phyloP scores from a whole-genome alignment of 2,113 vertebrate species.

The Hassar affinis region DNA sequence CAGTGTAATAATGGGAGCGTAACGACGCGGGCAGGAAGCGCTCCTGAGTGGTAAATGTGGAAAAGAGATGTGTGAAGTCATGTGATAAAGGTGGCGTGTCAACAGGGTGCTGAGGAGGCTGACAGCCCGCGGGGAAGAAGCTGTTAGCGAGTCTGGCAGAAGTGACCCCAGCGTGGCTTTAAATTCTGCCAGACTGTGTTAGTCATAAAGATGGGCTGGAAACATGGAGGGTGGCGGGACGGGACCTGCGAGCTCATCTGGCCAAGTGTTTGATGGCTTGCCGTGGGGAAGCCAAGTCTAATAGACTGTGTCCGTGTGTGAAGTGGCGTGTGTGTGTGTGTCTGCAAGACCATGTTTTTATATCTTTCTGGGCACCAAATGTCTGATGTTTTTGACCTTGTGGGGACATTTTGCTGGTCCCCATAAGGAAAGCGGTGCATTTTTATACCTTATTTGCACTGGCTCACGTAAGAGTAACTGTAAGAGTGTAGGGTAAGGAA shows the following conservation, averaged over 20 bases:
- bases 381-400: no score
- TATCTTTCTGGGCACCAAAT: no score
- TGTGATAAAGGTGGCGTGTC: background rate
- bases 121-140: background rate
- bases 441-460: no score
- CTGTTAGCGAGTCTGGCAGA: background rate
- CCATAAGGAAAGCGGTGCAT: no score
- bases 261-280: constrained; percentile 29
- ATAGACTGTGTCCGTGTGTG: constrained; percentile 14
- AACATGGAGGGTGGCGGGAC: constrained; percentile 8
- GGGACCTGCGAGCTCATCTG: constrained; percentile 5
- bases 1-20: background rate
- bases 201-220: constrained; percentile 12
- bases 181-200: background rate
- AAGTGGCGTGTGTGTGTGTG: background rate
- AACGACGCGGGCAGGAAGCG: background rate
- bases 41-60: background rate
- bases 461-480: no score
- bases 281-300: constrained; percentile 13
- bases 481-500: no score
- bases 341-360: background rate
- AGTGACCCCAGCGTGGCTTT: constrained; percentile 5
- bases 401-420: no score
- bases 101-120: background rate
- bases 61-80: background rate